Percentiles rank a stretch among this genome's conserved stretches.
These are phyloP conservation scores for Scolanthus callimorphus DNA, from an alignment of 92 coral and sea anemone genomes.

Conservation along the genomic window DNA sequence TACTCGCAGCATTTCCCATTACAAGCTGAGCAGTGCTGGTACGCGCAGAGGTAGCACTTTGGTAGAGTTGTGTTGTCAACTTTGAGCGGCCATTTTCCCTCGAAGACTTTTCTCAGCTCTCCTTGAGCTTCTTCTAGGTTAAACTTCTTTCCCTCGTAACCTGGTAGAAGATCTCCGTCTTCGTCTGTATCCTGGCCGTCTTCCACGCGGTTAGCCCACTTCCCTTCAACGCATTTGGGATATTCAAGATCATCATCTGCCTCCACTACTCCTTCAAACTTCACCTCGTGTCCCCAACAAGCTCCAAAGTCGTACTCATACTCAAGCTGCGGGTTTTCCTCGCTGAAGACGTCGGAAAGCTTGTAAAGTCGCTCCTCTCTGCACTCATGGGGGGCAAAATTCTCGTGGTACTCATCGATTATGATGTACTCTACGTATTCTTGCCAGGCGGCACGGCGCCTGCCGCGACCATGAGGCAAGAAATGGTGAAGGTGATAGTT, in stretches of 20 bases:
- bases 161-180: slow-evolving; percentile 13
- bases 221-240: slow-evolving; percentile 26
- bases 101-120: slow-evolving; percentile 9
- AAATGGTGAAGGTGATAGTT: slow-evolving; percentile 23
- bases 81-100: slow-evolving; percentile 20
- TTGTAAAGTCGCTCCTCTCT: slow-evolving; percentile 25
- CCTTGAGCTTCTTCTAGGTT: slow-evolving; percentile 2
- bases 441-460: too few relatives aligned
- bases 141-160: too few relatives aligned
- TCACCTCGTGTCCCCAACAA: slow-evolving; percentile 7
- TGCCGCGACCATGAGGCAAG: not conserved
- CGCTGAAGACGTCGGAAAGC: slow-evolving; percentile 18
- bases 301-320: slow-evolving; percentile 37
- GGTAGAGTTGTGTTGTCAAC: slow-evolving; percentile 6
- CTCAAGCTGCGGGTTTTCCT: slow-evolving; percentile 10
- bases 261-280: not conserved
- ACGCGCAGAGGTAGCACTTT: slow-evolving; percentile 20
- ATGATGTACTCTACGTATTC: slow-evolving; percentile 4
- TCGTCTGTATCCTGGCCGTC: slow-evolving; percentile 14
- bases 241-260: not conserved
- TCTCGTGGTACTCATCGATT: slow-evolving; percentile 5
- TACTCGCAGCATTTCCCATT: slow-evolving; percentile 20
- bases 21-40: slow-evolving; percentile 1
- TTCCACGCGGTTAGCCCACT: slow-evolving; percentile 24
- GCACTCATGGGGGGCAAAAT: not conserved